phyloP scores from a whole-genome alignment of 2,888 invertebrate species.

The Thymelicus acteon region DNA sequence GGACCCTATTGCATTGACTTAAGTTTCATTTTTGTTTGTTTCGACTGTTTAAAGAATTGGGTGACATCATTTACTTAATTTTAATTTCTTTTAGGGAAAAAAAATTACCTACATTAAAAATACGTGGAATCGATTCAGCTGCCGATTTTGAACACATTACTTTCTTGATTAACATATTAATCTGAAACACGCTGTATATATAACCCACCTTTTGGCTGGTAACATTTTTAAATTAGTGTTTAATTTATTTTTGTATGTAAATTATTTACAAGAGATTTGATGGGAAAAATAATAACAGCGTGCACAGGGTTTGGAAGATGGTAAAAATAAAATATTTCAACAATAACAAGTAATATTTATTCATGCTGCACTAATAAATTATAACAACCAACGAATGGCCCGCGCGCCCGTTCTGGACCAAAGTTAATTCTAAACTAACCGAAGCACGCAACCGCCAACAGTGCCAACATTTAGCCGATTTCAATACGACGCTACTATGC shows the following conservation, averaged over 20 bases:
- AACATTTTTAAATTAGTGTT: too few relatives aligned
- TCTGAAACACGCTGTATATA: too few relatives aligned
- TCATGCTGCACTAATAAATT: conserved; percentile 62
- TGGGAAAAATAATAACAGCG: neutral
- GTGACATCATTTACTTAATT: too few relatives aligned
- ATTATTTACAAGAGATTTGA: conserved; percentile 20
- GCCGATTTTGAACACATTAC: too few relatives aligned
- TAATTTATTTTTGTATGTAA: neutral
- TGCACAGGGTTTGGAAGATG: neutral
- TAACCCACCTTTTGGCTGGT: too few relatives aligned
- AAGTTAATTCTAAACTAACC: conserved; percentile 26
- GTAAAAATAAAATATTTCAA: conserved; percentile 47
- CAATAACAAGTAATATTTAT: conserved; percentile 65
- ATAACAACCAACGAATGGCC: conserved; percentile 55
- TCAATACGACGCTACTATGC: neutral
- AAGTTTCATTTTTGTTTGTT: too few relatives aligned
- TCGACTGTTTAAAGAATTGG: too few relatives aligned
- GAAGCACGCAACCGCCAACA: conserved; percentile 11
- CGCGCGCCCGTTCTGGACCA: conserved; percentile 38
- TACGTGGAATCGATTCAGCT: too few relatives aligned
- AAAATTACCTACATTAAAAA: too few relatives aligned
- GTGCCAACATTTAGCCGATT: neutral
- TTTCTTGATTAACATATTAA: too few relatives aligned
- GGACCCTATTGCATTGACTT: too few relatives aligned
- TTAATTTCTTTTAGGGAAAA: too few relatives aligned